Percentiles rank a stretch among this genome's conserved stretches.
phyloP scores from a whole-genome alignment of 2,797 vertebrate genomes.

The Falco novaeseelandiae region DNA sequence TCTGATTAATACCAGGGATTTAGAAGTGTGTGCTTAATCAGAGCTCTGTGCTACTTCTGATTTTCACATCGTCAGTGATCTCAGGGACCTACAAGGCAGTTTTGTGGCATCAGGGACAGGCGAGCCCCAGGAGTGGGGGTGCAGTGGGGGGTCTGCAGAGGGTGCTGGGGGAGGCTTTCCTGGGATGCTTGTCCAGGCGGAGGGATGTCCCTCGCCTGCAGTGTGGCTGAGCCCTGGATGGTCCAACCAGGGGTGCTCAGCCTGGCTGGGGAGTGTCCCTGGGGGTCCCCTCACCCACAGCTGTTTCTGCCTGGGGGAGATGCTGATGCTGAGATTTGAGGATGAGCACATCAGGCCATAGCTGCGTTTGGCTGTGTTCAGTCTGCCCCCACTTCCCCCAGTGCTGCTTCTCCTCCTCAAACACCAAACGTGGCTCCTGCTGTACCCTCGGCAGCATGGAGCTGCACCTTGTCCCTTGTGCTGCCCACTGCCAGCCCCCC shows the following conservation, averaged over 20 bases:
- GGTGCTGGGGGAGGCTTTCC: not conserved
- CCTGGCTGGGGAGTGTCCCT: not conserved
- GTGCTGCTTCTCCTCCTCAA: not conserved
- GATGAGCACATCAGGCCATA: rapidly evolving
- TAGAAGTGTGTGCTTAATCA: not conserved
- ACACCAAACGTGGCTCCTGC: not conserved
- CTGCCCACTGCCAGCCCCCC: not conserved
- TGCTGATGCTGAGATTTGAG: not conserved
- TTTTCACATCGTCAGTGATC: rapidly evolving
- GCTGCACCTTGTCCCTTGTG: not conserved
- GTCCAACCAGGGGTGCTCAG: not conserved
- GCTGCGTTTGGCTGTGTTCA: not conserved
- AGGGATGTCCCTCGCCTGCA: not conserved
- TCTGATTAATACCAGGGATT: rapidly evolving
- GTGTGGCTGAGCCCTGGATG: not conserved
- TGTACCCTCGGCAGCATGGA: rapidly evolving
- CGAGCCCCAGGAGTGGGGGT: not conserved
- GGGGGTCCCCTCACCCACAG: not conserved
- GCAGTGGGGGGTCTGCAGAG: not conserved
- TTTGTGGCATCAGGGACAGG: not conserved
- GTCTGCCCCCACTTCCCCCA: not conserved
- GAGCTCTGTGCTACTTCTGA: rapidly evolving
- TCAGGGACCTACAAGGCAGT: not conserved
- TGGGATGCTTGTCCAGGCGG: not conserved
- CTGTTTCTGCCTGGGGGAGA: not conserved